Conservation (phyloP, 2,113 vertebrate species). For the Geococcyx californianus region DNA sequence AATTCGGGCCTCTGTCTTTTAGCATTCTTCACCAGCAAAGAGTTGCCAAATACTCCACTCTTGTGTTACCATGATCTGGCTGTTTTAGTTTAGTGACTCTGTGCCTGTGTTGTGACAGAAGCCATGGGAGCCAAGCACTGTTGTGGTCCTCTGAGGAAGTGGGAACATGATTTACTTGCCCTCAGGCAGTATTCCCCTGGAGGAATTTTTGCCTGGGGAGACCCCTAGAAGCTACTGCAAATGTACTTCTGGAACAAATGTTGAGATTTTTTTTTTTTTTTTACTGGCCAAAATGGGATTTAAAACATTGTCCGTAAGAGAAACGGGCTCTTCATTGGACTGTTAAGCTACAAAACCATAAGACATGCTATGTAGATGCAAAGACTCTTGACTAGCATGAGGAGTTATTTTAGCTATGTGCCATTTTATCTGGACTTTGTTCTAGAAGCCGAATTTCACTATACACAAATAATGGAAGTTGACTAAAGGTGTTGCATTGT, state of each 20-base stretch:
- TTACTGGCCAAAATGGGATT: background rate
- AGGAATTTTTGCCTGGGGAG: background rate
- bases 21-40: background rate
- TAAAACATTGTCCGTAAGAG: background rate
- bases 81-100: background rate
- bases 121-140: background rate
- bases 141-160: background rate
- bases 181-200: background rate
- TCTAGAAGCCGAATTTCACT: conserved; percentile 41
- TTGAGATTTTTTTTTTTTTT: background rate
- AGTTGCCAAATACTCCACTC: background rate
- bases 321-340: background rate
- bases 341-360: background rate
- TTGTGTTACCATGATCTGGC: background rate
- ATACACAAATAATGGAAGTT: conserved; percentile 42
- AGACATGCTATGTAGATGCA: background rate
- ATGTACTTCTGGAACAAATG: background rate
- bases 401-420: background rate
- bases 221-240: background rate
- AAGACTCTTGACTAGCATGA: background rate
- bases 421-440: conserved; percentile 45
- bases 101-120: background rate
- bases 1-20: background rate
- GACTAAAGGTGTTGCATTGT: conserved; percentile 20
- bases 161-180: background rate